Base-by-base conservation (phyloP, 2,888 invertebrate genomes). In the Limnephilus rhombicus region DNA sequence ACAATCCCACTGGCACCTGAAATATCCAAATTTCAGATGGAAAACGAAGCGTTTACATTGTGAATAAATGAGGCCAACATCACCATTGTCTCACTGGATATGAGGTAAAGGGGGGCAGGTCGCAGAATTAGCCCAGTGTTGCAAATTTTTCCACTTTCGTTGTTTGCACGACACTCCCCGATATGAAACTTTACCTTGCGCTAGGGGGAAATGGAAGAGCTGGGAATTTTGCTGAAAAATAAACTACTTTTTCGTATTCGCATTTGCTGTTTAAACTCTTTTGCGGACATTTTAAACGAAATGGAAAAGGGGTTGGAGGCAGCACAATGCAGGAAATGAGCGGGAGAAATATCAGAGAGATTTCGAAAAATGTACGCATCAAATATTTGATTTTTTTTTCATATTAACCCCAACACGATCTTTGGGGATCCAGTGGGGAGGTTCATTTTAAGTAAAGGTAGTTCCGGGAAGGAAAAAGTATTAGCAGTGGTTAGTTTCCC, bases 91-190 rank as follows among this genome's bases (percentile, higher is more conserved):
- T 91, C 83, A 83, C 53, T 81, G 88, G 68, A 68, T 24, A 68
- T 68, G 68, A 68, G 24, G 68, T 15, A 91, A 91, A 45, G 87
- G 80, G 81, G n/a, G 49, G 80, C 31, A 81, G 88, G 80, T 86
- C 91, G 41, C 82, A 34, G 91, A 91, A 91, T 91, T 91, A 91
- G 91, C 89, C 68, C 89, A 31, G 83, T 91, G 91, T 89, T 91
- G 91, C 91, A 91, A 91, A 89, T 91, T 91, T 91, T 91, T 91
- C 91, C 53, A 88, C 91, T 83, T 83, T 87, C 34, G 53, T 88
- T 88, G 91, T 91, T 91, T 91, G 89, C 91, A 37, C 45, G 68
- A 88, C 41, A 41, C 91, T 82, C 83, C 15, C 81, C 81, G 91
- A 88, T 91, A 91, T 89, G 88, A 89, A 91, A 82, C 86, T 91